Conservation (phyloP, 2,113 vertebrate species). For the Hylia prasina region DNA sequence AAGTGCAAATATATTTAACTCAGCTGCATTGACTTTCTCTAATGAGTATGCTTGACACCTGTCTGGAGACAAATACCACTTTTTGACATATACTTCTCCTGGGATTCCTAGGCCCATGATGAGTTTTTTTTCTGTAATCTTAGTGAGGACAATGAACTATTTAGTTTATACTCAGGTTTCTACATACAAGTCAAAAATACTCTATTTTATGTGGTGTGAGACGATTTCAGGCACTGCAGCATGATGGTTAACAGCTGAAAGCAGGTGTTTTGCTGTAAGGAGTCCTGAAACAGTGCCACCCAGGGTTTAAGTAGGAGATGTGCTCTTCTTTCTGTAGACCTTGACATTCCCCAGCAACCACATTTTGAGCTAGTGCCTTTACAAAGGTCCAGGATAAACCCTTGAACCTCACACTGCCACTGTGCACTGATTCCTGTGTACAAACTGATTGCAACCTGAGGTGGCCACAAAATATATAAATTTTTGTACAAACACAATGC, state of each 20-base stretch:
- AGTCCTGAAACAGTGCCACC: background rate
- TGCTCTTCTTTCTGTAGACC: background rate
- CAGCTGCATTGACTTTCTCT: background rate
- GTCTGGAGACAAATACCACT: background rate
- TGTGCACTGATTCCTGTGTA: background rate
- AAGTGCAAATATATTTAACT: background rate
- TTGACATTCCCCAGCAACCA: background rate
- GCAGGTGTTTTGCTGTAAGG: background rate
- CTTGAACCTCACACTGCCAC: background rate
- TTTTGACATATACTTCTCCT: background rate
- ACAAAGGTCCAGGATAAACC: background rate
- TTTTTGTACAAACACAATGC: background rate
- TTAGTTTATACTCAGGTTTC: background rate
- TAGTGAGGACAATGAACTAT: background rate
- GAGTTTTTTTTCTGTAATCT: background rate
- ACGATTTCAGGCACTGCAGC: background rate
- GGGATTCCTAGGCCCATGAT: background rate
- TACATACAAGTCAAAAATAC: background rate
- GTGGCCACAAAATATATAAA: background rate
- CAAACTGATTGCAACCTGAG: background rate
- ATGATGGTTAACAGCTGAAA: background rate
- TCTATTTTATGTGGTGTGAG: background rate
- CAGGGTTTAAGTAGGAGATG: background rate
- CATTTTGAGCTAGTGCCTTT: background rate
- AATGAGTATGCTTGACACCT: background rate